Base-by-base conservation (phyloP, 2,113 vertebrate genomes). In the Monarcha castaneiventris region DNA sequence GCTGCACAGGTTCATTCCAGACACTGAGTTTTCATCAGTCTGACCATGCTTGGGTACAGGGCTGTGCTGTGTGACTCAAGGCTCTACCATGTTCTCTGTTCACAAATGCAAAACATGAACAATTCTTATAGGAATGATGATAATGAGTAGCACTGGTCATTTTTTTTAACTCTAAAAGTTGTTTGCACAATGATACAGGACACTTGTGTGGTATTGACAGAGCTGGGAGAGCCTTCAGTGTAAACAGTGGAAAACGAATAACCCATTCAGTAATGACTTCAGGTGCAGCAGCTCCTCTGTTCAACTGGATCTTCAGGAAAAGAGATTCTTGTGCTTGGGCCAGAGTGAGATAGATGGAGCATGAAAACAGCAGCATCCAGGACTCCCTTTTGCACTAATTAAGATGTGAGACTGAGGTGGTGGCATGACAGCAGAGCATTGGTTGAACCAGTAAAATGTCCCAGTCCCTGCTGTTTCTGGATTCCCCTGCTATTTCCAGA, bases 391-490 rank as follows among this genome's bases (percentile, higher is more conserved):
- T 16, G 9, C 22, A 3, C 10, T 21, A 19, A 19, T 54, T 30
- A 41, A 58, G 64, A 44, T 63, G 2, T 7, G 59, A 63, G 39
- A 23, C 25, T 3, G 55, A 37, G 76, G 29, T 54, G 26, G 20
- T 30, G 2, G 5, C 17, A 23, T 71, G 73, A 35, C 29, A 7
- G 39, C 1, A 9, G 41, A 1, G 27, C 33, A 11, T 16, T 10
- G 10, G 48, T 66, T 0, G 0, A 12, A 76, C 9, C 6, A 37
- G 80, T 25, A 17, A 51, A 46, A 35, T 8, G 17, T 55, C 2
- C 48, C 62, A 10, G 52, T 51, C 41, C 3, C 22, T 18, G 62
- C 87, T 44, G 0, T 18, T 79, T 7, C 62, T 67, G 41, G 44
- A 20, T 35, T 78, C 15, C 58, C 26, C 33, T 30, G 56, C 89